Base-by-base conservation (phyloP, 92 coral and sea anemone species). In the Umimayanthus chanpuru region DNA sequence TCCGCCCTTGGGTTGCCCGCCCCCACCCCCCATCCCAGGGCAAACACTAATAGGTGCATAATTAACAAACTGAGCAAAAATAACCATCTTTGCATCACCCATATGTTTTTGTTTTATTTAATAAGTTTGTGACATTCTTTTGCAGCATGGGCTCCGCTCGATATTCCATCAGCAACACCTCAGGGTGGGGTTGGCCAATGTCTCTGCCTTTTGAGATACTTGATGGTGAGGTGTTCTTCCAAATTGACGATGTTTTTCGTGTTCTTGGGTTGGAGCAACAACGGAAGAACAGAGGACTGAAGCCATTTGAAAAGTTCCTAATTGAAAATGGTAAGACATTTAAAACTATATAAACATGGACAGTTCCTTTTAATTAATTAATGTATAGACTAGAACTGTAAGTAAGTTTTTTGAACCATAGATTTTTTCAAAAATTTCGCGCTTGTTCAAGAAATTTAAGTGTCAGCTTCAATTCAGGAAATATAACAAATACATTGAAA, bases 161-260 rank as follows among this genome's bases (percentile, higher is more conserved):
- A 29, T 53, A 55, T 8, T 21, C 65, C 44, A 28, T 47, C 29
- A 44, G 83, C 20, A 29, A 79, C 58, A 12, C 70, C 9, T 53
- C 83, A 18, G 43, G 26, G 71, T 79, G 83, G 83, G 83, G 83
- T 79, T 79, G 83, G 83, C 83, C 83, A 3, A 25, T 79, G n/a
- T 26, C 83, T 79, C 71, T 79, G 43, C 83, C 68, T 50, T 79
- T 26, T 28, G 71, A 79, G 18, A 79, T 55, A 79, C 40, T 55
- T 14, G 21, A 55, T 79, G 71, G 68, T 11, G 83, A 25, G 68
- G 68, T 79, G 25, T 79, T 53, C 67, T 79, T 79, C 44, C 9
- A 18, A 79, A 79, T 79, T 28, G 83, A 28, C 29, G 47, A 32
- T 15, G 49, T 43, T 23, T 16, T 79, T 50, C 29, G 41, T 6